These are phyloP conservation scores for Isaurus tuberculatus DNA, from an alignment of 92 coral and sea anemone species.

Conservation along the genomic window DNA sequence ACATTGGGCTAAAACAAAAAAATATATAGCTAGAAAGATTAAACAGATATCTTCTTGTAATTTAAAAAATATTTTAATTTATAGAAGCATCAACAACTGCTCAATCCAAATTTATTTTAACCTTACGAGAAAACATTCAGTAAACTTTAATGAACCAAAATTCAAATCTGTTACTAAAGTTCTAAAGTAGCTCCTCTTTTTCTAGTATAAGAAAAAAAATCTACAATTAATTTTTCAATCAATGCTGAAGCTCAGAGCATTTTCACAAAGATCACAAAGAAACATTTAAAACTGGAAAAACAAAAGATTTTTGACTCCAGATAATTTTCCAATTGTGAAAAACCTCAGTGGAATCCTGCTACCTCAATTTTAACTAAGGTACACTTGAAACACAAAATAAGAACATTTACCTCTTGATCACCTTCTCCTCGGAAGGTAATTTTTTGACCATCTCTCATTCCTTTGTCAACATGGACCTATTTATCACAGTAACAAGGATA, in stretches of 20 bases:
- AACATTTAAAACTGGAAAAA: no score
- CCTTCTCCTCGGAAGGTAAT: slow-evolving; percentile 96
- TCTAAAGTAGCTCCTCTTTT: no score
- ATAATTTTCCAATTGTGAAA: neutral
- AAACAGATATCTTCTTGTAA: neutral
- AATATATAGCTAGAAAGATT: neutral
- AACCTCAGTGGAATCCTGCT: neutral
- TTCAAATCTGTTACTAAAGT: no score
- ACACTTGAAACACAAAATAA: neutral
- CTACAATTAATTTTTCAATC: no score
- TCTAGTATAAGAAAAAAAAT: no score
- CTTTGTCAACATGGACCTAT: slow-evolving; percentile 95
- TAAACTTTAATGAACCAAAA: no score
- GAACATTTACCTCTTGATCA: slow-evolving; percentile 89
- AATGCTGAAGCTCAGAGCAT: no score
- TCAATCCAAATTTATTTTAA: no score
- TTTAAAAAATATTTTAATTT: no score
- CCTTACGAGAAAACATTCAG: no score
- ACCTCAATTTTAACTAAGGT: neutral
- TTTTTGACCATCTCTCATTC: slow-evolving; percentile 97
- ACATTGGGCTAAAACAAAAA: slow-evolving; percentile 77
- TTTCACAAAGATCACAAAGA: no score
- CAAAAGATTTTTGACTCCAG: no score
- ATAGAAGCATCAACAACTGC: neutral
- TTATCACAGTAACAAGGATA: neutral